Evolutionary conservation across 2,888 invertebrate species (phyloP).

Genomic region (Oegoconia quadripuncta): DNA sequence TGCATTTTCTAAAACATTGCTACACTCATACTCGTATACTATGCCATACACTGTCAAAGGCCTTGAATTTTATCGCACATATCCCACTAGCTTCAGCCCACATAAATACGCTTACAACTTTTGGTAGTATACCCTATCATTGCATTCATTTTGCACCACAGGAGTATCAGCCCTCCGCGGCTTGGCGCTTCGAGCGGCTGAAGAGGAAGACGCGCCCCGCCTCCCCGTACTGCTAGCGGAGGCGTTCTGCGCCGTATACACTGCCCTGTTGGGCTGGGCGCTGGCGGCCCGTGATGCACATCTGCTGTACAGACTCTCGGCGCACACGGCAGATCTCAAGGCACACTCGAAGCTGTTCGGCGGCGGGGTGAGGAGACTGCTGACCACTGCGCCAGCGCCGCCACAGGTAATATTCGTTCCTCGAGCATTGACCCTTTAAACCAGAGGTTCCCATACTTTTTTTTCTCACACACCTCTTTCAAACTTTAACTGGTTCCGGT

Average conservation of each 20-base stretch:
- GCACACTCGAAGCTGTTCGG: conserved; percentile 93
- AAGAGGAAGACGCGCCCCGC: conserved; percentile 95
- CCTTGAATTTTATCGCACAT: too few species aligned
- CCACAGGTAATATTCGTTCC: conserved; percentile 50
- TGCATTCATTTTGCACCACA: conserved; percentile 19
- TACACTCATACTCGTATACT: too few species aligned
- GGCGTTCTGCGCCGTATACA: conserved; percentile 94
- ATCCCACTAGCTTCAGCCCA: too few species aligned
- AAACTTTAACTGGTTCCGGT: too few species aligned
- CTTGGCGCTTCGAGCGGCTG: conserved; percentile 93
- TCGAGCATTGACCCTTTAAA: background rate
- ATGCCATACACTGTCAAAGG: too few species aligned
- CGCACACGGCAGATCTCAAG: conserved; percentile 87
- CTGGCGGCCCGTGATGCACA: conserved; percentile 96
- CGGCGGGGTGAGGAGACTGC: conserved; percentile 91
- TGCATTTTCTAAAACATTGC: too few species aligned
- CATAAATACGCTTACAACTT: too few species aligned
- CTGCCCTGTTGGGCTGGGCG: conserved; percentile 95
- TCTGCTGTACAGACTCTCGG: conserved; percentile 88
- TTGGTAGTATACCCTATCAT: too few species aligned
- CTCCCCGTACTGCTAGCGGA: conserved; percentile 95
- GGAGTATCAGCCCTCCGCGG: conserved; percentile 95
- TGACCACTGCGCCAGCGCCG: conserved; percentile 86
- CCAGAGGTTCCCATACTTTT: too few species aligned
- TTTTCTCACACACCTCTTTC: too few species aligned